Conservation (phyloP, 2,113 vertebrate species). For the Chaetorhynchus papuensis region DNA sequence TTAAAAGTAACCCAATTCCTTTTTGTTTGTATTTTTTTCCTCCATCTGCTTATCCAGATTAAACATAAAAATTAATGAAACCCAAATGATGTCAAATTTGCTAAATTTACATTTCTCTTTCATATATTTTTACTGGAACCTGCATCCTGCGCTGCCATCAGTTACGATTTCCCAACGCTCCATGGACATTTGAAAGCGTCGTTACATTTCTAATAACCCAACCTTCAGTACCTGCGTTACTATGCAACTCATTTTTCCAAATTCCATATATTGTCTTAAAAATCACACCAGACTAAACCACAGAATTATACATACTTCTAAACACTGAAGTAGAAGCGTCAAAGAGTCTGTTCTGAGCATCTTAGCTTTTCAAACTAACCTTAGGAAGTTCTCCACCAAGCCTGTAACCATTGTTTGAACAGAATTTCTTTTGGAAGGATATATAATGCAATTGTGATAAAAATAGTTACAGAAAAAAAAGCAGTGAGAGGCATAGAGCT, state of each 20-base stretch:
- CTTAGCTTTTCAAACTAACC: neutral
- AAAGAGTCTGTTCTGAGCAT: neutral
- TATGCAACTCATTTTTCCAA: neutral
- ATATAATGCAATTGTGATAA: neutral
- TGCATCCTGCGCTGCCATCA: neutral
- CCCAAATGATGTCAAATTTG: neutral
- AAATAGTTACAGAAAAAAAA: constrained; percentile 3
- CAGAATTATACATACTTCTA: neutral
- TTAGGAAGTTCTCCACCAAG: neutral
- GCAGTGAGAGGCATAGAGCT: neutral
- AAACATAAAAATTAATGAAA: neutral
- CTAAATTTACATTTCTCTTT: neutral
- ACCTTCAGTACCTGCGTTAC: neutral
- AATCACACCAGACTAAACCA: neutral
- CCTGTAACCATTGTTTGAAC: neutral
- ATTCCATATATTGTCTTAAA: neutral
- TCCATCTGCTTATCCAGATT: neutral
- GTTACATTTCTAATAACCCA: neutral
- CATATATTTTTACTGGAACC: neutral
- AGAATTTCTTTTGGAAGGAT: neutral
- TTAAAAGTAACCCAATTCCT: neutral
- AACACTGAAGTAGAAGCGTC: neutral
- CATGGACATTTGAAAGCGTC: neutral
- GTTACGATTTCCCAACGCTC: neutral
- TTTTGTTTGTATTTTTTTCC: neutral